Percentiles rank a stretch among this genome's conserved stretches.
Evolutionary conservation across 2,113 vertebrate genomes (phyloP).

Genomic region (Illadopsis cleaveri): DNA sequence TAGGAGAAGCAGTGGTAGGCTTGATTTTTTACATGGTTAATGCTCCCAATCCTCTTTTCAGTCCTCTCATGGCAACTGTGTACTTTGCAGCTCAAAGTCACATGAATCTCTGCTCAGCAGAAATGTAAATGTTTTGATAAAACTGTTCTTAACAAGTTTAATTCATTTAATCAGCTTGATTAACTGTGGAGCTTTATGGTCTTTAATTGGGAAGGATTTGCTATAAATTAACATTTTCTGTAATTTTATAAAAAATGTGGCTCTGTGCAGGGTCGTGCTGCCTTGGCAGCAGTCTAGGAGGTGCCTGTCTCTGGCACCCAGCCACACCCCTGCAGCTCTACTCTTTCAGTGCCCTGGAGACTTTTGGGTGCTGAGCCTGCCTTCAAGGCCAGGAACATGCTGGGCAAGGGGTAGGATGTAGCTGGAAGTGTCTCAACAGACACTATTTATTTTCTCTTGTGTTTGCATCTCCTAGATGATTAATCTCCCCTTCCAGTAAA

Average conservation of each 20-base stretch:
- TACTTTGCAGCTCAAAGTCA: slow-evolving; percentile 44
- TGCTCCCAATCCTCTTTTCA: slow-evolving; percentile 6
- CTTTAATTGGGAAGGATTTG: slow-evolving; percentile 4
- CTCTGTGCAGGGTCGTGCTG: neutral
- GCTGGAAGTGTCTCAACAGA: neutral
- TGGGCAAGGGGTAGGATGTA: neutral
- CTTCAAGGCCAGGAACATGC: neutral
- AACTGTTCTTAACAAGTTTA: slow-evolving; percentile 33
- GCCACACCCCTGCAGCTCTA: neutral
- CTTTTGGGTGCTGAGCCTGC: neutral
- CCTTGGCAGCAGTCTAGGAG: neutral
- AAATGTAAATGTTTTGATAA: slow-evolving; percentile 75
- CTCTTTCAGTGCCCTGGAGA: neutral
- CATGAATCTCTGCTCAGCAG: slow-evolving; percentile 60
- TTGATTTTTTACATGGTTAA: slow-evolving; percentile 24
- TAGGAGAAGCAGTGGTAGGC: neutral
- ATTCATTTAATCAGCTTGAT: slow-evolving; percentile 55
- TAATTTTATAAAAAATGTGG: neutral
- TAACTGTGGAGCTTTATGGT: slow-evolving; percentile 4
- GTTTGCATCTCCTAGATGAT: neutral
- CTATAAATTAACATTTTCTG: neutral
- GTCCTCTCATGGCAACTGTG: slow-evolving; percentile 45
- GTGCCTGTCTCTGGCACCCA: neutral
- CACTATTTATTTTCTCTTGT: neutral
- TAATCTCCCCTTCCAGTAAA: neutral